Evolutionary conservation across 1,140 invertebrate species (phyloP).

Genomic region (Heliconius congener): DNA sequence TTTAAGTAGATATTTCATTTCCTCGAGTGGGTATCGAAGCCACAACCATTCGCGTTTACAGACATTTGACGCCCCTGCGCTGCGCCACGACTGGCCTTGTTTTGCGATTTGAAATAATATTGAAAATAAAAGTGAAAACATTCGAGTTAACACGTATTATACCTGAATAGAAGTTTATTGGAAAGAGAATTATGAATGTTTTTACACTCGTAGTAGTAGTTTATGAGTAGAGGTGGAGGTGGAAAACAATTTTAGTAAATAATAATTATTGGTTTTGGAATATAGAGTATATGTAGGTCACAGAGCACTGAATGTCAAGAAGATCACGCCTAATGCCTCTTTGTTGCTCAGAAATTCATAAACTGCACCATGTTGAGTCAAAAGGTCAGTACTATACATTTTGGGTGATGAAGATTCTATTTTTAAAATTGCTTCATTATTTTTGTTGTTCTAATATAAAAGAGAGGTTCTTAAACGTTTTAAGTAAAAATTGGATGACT

Average conservation of each 20-base stretch:
- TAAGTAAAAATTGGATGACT: no score
- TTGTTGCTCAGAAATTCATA: conserved; percentile 16
- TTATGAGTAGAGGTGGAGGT: neutral
- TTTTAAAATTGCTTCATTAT: no score
- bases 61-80: no score
- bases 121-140: neutral
- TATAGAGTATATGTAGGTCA: conserved; percentile 40
- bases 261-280: conserved; percentile 5
- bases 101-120: no score
- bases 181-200: neutral
- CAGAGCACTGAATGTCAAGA: conserved; percentile 44
- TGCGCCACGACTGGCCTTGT: no score
- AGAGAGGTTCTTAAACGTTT: no score
- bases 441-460: no score
- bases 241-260: neutral
- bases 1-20: no score
- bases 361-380: conserved; percentile 8
- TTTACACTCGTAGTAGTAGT: neutral
- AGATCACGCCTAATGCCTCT: conserved; percentile 38
- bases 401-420: neutral
- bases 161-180: neutral
- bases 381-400: conserved; percentile 10
- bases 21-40: no score
- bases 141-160: no score
- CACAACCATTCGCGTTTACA: no score